Evolutionary conservation across 2,888 invertebrate species (phyloP).

Genomic region (Acronicta alni): DNA sequence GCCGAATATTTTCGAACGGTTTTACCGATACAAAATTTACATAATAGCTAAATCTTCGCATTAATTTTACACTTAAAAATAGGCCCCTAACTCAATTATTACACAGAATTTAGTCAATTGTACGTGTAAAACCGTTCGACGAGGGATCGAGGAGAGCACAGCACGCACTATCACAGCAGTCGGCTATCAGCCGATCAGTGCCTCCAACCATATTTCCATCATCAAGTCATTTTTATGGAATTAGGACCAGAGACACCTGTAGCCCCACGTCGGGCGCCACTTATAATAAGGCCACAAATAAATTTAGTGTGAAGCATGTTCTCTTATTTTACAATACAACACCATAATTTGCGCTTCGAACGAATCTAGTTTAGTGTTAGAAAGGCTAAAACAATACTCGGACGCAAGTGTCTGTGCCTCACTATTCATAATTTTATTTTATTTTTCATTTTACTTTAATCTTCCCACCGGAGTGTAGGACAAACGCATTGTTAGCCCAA

Average conservation of each 20-base stretch:
- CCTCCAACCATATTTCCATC: constrained; percentile 61
- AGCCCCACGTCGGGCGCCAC: constrained; percentile 80
- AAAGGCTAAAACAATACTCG: constrained; percentile 70
- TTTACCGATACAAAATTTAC: constrained; percentile 70
- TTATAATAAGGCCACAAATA: constrained; percentile 87
- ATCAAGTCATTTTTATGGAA: constrained; percentile 1
- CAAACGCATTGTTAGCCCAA: constrained; percentile 30
- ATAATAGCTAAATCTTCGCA: constrained; percentile 62
- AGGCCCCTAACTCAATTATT: constrained; percentile 75
- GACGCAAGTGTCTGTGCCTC: constrained; percentile 79
- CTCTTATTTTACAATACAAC: constrained; percentile 72
- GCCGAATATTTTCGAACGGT: constrained; percentile 59
- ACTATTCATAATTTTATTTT: constrained; percentile 47
- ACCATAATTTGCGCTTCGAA: constrained; percentile 76
- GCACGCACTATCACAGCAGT: constrained; percentile 87
- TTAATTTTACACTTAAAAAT: constrained; percentile 74
- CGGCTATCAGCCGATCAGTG: constrained; percentile 72
- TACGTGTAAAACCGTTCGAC: constrained; percentile 69
- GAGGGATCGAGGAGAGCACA: constrained; percentile 80
- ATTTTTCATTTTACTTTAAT: constrained; percentile 26
- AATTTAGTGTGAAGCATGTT: constrained; percentile 81
- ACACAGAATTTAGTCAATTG: constrained; percentile 55
- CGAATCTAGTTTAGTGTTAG: constrained; percentile 62
- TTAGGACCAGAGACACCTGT: constrained; percentile 64
- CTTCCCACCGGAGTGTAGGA: constrained; percentile 23